Percentiles rank a stretch among this genome's conserved stretches.
Evolutionary conservation across 2,888 invertebrate species (phyloP).

Genomic region (Cataglyphis rosenhaueri): DNA sequence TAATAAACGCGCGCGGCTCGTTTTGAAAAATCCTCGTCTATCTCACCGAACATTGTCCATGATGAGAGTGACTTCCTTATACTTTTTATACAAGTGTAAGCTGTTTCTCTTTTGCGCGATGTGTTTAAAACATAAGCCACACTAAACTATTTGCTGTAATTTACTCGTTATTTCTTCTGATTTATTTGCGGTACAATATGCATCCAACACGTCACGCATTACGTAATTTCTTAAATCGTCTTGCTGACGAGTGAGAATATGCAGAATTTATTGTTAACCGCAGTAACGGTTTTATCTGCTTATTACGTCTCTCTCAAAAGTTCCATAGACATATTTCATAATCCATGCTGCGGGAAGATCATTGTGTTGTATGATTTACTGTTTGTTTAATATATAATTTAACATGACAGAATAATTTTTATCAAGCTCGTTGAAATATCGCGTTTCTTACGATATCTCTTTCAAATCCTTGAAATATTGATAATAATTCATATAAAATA

Average conservation of each 20-base stretch:
- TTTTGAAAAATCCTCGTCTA: conserved; percentile 34
- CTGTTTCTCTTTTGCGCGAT: conserved; percentile 31
- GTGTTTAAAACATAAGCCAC: conserved; percentile 42
- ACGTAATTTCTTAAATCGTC: conserved; percentile 55
- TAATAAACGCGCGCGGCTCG: conserved; percentile 30
- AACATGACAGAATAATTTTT: conserved; percentile 46
- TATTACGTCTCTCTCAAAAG: conserved; percentile 35
- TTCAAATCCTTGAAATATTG: conserved; percentile 6
- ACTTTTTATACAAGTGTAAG: conserved; percentile 27
- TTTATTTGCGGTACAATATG: conserved; percentile 40
- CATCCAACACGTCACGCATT: conserved; percentile 59
- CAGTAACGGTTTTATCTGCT: conserved; percentile 60
- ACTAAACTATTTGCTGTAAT: conserved; percentile 7
- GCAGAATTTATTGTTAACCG: conserved; percentile 62
- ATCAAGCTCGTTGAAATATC: conserved; percentile 34
- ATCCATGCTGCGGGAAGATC: conserved; percentile 62
- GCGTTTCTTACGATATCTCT: neutral
- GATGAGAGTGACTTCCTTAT: conserved; percentile 27
- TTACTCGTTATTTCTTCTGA: conserved; percentile 38
- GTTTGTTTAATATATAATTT: conserved; percentile 54
- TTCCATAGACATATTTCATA: conserved; percentile 1
- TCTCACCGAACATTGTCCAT: conserved; percentile 20
- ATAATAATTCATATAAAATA: neutral
- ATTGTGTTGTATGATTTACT: conserved; percentile 60
- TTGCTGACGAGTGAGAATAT: conserved; percentile 40